phyloP scores from a whole-genome alignment of 2,797 vertebrate genomes.

The Poeciliopsis turneri region DNA sequence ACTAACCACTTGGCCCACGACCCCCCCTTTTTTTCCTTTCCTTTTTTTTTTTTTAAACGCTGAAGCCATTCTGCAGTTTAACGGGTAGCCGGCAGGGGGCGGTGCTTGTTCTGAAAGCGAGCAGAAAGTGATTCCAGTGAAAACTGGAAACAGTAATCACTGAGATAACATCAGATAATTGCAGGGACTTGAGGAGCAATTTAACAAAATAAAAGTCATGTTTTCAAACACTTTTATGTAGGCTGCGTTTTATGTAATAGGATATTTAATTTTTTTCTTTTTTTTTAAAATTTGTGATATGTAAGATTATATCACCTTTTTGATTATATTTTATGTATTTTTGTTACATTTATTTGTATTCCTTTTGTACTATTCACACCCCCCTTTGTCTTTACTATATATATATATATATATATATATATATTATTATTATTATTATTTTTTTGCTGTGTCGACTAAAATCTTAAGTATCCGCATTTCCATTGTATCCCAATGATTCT shows the following conservation, averaged over 20 bases:
- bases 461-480: conserved; percentile 19
- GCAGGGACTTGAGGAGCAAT: conserved; percentile 9
- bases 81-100: conserved; percentile 57
- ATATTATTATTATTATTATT: background rate
- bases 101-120: conserved; percentile 66
- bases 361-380: background rate
- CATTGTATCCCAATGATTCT: conserved; percentile 45
- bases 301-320: background rate
- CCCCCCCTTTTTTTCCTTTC: background rate
- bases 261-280: background rate
- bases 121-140: conserved; percentile 16
- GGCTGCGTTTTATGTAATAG: background rate
- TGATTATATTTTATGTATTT: background rate
- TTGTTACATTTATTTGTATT: background rate
- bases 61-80: background rate
- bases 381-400: no score
- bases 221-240: background rate
- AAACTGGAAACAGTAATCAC: conserved; percentile 14
- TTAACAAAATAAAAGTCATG: conserved; percentile 27
- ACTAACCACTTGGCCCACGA: conserved; percentile 40
- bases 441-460: conserved; percentile 24
- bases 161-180: conserved; percentile 12
- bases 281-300: background rate
- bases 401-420: no score
- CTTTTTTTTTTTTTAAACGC: background rate